These are phyloP conservation scores for Eclectus roratus DNA, from an alignment of 2,113 vertebrate genomes.

Conservation along the genomic window DNA sequence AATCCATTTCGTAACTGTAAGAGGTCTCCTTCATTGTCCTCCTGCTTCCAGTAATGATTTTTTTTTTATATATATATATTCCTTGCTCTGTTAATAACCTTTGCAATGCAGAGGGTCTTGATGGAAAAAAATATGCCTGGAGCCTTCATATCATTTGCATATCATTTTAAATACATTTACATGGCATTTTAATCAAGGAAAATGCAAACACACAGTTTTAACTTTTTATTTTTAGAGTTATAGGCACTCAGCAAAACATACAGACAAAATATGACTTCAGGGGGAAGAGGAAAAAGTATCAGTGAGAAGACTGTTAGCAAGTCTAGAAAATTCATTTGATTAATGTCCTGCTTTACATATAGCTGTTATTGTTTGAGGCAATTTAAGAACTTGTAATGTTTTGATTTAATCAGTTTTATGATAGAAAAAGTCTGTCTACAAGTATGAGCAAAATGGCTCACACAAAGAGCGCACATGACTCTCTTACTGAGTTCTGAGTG, in stretches of 20 bases:
- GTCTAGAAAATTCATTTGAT: constrained; percentile 19
- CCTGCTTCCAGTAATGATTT: not conserved
- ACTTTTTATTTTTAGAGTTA: constrained; percentile 55
- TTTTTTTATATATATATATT: not conserved
- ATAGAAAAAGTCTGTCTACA: not conserved
- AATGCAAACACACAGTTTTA: constrained; percentile 30
- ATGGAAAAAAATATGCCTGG: constrained; percentile 21
- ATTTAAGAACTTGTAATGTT: not conserved
- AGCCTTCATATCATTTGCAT: constrained; percentile 49
- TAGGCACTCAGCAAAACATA: constrained; percentile 18
- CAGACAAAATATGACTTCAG: constrained; percentile 39
- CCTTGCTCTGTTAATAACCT: constrained; percentile 27
- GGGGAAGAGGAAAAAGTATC: not conserved
- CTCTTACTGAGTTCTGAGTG: not conserved
- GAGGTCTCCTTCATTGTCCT: not conserved
- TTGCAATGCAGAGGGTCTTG: constrained; percentile 30
- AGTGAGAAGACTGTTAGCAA: not conserved
- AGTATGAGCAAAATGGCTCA: not conserved
- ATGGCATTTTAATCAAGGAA: constrained; percentile 60
- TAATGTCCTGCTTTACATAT: not conserved
- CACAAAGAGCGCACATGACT: not conserved
- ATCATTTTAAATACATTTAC: constrained; percentile 61
- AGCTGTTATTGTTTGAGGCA: not conserved
- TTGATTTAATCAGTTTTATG: not conserved
- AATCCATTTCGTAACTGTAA: not conserved